Base-by-base conservation (phyloP, 2,888 invertebrate species). In the Caprella mutica region DNA sequence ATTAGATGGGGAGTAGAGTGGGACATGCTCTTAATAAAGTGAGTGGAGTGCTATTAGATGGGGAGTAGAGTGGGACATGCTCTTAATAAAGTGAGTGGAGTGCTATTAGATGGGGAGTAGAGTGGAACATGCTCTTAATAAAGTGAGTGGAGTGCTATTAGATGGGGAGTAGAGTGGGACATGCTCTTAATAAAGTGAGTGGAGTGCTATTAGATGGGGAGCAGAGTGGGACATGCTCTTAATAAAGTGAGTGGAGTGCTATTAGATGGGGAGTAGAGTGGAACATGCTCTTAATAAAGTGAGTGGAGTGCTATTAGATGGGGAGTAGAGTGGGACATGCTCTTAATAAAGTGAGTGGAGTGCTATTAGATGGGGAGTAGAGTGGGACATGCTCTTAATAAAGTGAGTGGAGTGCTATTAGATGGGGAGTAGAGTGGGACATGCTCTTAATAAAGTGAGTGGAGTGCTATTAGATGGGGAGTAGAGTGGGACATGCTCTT, bases 11-110 rank as follows among this genome's bases (percentile, higher is more conserved):
- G n/a, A n/a, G n/a, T n/a, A n/a, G n/a, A n/a, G n/a, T n/a, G n/a
- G n/a, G n/a, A n/a, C n/a, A n/a, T n/a, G n/a, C n/a, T n/a, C n/a
- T n/a, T n/a, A n/a, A n/a, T n/a, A n/a, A n/a, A n/a, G n/a, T n/a
- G n/a, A n/a, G n/a, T 5, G 39, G n/a, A 17, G 9, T 9, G 9
- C 19, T 42, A 21, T 19, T 42, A 4, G 12, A 42, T 42, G 42
- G n/a, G n/a, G n/a, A n/a, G n/a, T n/a, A n/a, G n/a, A n/a, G n/a
- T 97, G 80, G 98, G 98, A 0, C 98, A 99, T 79, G 93, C 93
- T 38, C 84, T 99, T 19, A 99, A 99, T 74, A 99, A 98, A 79
- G 92, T 91, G 72, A 66, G 56, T 55, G 24, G 39, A 17, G 43
- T n/a, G 9, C 43, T n/a, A n/a, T n/a, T n/a, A n/a, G n/a, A n/a